Evolutionary conservation across 1,140 invertebrate genomes (phyloP).

Genomic region (Pseudomyrmex sp.): DNA sequence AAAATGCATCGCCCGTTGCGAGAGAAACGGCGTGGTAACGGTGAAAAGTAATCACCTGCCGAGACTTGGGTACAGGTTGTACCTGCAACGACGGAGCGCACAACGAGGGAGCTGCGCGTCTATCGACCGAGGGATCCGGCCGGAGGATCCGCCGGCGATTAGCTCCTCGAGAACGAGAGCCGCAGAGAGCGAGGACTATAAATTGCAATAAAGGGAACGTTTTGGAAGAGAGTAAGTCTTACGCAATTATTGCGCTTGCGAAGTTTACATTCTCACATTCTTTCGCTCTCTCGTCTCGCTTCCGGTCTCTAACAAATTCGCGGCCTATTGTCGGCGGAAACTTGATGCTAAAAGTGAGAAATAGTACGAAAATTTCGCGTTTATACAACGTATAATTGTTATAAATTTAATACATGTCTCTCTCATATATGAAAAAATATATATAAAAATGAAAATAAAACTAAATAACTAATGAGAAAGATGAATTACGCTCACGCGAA

Average conservation of each 20-base stretch:
- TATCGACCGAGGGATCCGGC: slow-evolving; percentile 49
- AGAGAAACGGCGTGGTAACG: slow-evolving; percentile 62
- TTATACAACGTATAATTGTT: not conserved
- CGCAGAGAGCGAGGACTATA: slow-evolving; percentile 50
- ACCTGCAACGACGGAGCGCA: slow-evolving; percentile 23
- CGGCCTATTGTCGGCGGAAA: slow-evolving; percentile 12
- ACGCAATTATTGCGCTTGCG: slow-evolving; percentile 54
- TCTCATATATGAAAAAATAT: no score
- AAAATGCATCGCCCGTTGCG: slow-evolving; percentile 62
- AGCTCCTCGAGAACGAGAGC: slow-evolving; percentile 56
- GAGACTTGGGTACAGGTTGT: slow-evolving; percentile 3
- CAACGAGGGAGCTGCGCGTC: slow-evolving; percentile 4
- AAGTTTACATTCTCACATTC: slow-evolving; percentile 11
- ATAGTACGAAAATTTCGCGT: not conserved
- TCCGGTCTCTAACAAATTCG: not conserved
- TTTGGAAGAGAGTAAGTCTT: slow-evolving; percentile 2
- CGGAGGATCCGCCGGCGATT: slow-evolving; percentile 53
- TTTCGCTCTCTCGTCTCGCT: slow-evolving; percentile 2
- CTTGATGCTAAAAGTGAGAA: slow-evolving; percentile 13
- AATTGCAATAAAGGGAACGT: slow-evolving; percentile 61
- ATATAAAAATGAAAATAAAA: no score
- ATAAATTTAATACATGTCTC: no score
- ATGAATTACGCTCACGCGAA: not conserved
- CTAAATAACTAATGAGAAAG: slow-evolving; percentile 1
- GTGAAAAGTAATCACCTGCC: slow-evolving; percentile 64